Evolutionary conservation across 2,113 vertebrate genomes (phyloP), one percentile per base, ranked within the genome.

Genomic region (Gopherus evgoodei): DNA sequence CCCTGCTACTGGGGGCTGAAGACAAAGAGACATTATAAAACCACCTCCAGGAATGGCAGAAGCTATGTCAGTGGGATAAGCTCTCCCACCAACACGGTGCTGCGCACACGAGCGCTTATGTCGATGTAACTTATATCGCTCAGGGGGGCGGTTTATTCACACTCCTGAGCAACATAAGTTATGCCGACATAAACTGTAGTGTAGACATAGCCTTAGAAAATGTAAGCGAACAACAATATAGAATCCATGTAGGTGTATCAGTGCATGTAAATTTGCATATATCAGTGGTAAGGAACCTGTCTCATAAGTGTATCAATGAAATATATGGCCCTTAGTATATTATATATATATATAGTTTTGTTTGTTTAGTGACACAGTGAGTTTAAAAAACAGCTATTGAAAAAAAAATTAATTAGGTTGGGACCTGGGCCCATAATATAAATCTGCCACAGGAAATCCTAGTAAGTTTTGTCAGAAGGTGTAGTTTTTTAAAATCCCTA

Each of bases 401-500:
- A 83, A 50, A 89, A 95, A 93, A 93, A 86, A 57, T 19, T 0
- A 93, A 59, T 93, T 86, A 83, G 14, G 24, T 38, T 25, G 56
- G 50, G 29, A 27, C 27, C 49, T 25, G 78, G 72, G 84, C 59
- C 52, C 27, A 27, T 0, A 8, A 53, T 17, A 16, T 65, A 88
- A 82, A 84, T 19, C 47, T 78, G 50, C 69, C 81, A 49, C 69
- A 62, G 22, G 47, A 69, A 95, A 83, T 83, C 78, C 49, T 81
- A 87, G 47, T 0, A 0, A 38, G 72, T 90, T 84, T 79, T 92
- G 84, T 56, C 72, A 87, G 84, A 56, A 96, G 53, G 86, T 22
- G 42, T 24, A 79, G 87, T 84, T 92, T 22, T 93, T 31, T 12
- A 72, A 87, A 56, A 53, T 50, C 24, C 44, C 95, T 91, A 95